Evolutionary conservation across 2,888 invertebrate species (phyloP), one percentile per base, ranked within the genome.

Genomic region (Psylliodes chrysocephalus): DNA sequence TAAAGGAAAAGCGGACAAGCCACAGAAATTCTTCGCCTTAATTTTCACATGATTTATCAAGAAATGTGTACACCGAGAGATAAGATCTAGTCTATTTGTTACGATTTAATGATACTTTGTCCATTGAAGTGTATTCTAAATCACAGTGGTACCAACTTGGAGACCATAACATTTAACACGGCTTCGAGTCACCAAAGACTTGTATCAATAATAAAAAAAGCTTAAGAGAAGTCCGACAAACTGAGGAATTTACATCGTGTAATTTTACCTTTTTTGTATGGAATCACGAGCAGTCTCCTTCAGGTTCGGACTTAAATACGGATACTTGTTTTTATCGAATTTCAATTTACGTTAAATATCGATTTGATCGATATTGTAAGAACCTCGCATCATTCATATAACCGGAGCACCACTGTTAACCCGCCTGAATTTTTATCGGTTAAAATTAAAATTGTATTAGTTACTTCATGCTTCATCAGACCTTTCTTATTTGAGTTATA

Each of bases 101-200:
- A 60, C 54, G 55, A 60, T 60, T 64, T 60, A 64, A 60, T 49
- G 64, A 64, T 63, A 62, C 56, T 64, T 60, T 52, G 57, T 61
- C 60, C 61, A 47, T 59, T 56, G 51, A 38, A 42, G 63, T 59
- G 60, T 56, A 66, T 56, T 67, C 62, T 66, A 70, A 71, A 67
- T 70, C 73, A 71, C 70, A 56, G 66, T 60, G 56, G 62, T 68
- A 65, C 66, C 63, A 63, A 64, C 66, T 71, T 70, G 57, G 65
- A 66, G 67, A 71, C 69, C 67, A 72, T 73, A 70, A 70, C 73
- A 70, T 75, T 73, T 70, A 72, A 70, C 64, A 60, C 65, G 63
- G 67, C 68, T 69, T 63, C 65, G 49, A 49, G 49, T 64, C 55
- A 69, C 71, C 61, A 67, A 57, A 60, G 64, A 63, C 63, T 60